Evolutionary conservation across 2,113 vertebrate genomes (phyloP).

Genomic region (Poecilia latipinna): DNA sequence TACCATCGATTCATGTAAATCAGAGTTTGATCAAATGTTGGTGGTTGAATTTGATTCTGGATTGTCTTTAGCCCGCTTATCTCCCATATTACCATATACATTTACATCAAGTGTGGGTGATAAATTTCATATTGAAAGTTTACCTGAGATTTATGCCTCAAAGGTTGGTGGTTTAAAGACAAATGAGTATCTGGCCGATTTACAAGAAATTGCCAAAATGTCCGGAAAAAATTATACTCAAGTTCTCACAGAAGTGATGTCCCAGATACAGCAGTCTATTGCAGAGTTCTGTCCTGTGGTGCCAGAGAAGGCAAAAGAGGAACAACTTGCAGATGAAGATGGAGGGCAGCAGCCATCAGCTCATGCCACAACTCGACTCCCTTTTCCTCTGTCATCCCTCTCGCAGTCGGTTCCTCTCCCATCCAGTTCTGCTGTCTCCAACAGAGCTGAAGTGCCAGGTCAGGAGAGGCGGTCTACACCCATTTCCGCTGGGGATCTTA

Average conservation of each 20-base stretch:
- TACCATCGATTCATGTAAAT: no score
- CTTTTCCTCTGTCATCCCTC: neutral
- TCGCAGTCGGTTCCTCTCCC: neutral
- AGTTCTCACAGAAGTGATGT: slow-evolving; percentile 3
- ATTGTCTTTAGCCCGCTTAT: neutral
- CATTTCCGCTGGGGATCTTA: no score
- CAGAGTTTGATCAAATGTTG: no score
- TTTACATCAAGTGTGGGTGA: neutral
- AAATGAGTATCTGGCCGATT: neutral
- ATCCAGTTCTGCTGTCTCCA: neutral
- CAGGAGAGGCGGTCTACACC: neutral
- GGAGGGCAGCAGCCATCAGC: neutral
- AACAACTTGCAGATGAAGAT: neutral
- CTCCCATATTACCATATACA: neutral
- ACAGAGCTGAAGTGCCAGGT: neutral
- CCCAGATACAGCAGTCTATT: neutral
- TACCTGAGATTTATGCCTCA: neutral
- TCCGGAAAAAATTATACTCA: neutral
- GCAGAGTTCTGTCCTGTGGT: neutral
- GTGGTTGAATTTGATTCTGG: no score
- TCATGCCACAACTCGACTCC: neutral
- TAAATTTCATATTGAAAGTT: neutral
- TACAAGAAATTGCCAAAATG: neutral
- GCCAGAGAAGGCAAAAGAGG: neutral
- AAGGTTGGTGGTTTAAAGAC: neutral